Evolutionary conservation across 2,888 invertebrate species (phyloP), one percentile per base, ranked within the genome.

Genomic region (Cyaniris semiargus): DNA sequence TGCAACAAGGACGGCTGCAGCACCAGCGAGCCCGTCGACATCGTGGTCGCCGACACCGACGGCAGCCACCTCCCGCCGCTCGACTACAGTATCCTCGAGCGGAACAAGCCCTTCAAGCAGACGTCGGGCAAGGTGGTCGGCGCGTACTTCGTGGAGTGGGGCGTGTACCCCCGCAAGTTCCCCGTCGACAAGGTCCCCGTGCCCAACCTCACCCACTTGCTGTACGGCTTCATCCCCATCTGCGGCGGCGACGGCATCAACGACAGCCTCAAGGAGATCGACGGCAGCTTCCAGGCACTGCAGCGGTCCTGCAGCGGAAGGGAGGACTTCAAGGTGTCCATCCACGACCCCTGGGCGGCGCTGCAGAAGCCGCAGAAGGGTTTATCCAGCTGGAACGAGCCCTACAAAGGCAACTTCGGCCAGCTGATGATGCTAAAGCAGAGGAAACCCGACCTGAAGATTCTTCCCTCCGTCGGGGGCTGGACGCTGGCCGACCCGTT

Each of bases 401-500:
- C 94, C 56, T 94, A 94, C 86, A 94, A 94, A 81, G 94, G 94
- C 76, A 94, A 94, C 82, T 94, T 94, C 74, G 94, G 94, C 2
- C 94, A 94, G 78, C 82, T 94, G 79, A 94, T 94, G 94, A 90
- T 91, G 82, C 86, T 94, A 78, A 94, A 94, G 83, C 93, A 91
- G 82, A 90, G 91, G 0, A 90, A 86, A 80, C 94, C 94, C 10
- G 93, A 94, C 75, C 77, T 94, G 75, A 94, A 94, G 82, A 91
- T 94, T 70, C 84, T 94, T 38, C 94, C 94, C 18, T 94, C 94
- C 1, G 82, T 94, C 44, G 94, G 94, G 78, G 94, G 94, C 23
- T 94, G 94, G 94, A 94, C 94, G 1, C 82, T 94, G 2, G 93
- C 94, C 8, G 94, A 94, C 86, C 93, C 94, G 0, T 94, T 94